phyloP scores from a whole-genome alignment of 2,888 invertebrate species.

The Tiliacea citrago region DNA sequence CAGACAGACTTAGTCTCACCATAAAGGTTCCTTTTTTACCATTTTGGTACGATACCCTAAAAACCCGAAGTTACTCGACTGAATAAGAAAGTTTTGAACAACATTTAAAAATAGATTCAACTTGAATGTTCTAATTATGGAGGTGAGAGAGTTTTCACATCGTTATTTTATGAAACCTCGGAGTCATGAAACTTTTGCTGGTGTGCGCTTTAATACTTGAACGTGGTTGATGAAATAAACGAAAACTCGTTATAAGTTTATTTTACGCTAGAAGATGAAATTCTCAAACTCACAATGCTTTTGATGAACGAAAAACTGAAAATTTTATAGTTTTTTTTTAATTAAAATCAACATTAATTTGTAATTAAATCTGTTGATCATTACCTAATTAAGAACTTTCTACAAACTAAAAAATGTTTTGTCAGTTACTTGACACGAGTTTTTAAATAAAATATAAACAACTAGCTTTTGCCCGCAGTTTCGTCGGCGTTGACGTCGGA shows the following conservation, averaged over 20 bases:
- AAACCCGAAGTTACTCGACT: slow-evolving; percentile 7
- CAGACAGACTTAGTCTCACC: no score
- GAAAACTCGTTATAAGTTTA: no score
- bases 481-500: no score
- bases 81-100: slow-evolving; percentile 35
- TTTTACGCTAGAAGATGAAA: no score
- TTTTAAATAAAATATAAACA: neutral
- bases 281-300: neutral
- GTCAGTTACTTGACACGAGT: neutral
- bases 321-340: neutral
- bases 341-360: neutral
- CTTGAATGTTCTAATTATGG: slow-evolving; percentile 38
- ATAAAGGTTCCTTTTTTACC: no score
- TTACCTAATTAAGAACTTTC: neutral
- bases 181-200: slow-evolving; percentile 31
- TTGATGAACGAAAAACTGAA: neutral
- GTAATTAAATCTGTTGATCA: neutral
- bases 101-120: slow-evolving; percentile 45
- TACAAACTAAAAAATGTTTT: neutral
- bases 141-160: slow-evolving; percentile 49
- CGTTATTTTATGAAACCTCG: slow-evolving; percentile 46
- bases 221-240: neutral
- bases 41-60: no score
- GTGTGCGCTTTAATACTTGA: slow-evolving; percentile 18
- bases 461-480: neutral